These are phyloP conservation scores for Philereme vetulata DNA, from an alignment of 2,888 invertebrate genomes.

Conservation along the genomic window DNA sequence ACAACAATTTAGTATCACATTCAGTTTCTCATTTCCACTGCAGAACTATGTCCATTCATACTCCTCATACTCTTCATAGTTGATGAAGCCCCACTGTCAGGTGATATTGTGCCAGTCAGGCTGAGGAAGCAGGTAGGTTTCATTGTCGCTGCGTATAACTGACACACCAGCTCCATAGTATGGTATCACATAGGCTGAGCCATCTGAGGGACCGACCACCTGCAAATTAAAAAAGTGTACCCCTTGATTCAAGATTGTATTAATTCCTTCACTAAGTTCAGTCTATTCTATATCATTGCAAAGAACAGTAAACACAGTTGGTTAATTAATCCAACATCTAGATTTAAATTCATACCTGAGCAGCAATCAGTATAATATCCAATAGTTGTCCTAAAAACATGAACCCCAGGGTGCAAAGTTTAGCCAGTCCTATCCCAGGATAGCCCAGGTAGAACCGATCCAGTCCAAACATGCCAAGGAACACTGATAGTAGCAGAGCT, in stretches of 20 bases:
- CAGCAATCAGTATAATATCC: constrained; percentile 97
- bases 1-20: constrained; percentile 1
- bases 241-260: too few species aligned
- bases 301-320: too few species aligned
- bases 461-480: constrained; percentile 98
- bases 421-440: constrained; percentile 96
- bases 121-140: constrained; percentile 91
- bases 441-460: constrained; percentile 99
- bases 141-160: constrained; percentile 92
- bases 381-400: constrained; percentile 97
- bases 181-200: constrained; percentile 96
- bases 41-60: constrained; percentile 69
- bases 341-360: constrained; percentile 82
- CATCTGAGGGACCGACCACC: constrained; percentile 96
- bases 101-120: constrained; percentile 88
- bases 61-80: constrained; percentile 75
- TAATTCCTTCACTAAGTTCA: too few species aligned
- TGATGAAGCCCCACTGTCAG: constrained; percentile 81
- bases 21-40: neutral
- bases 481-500: constrained; percentile 95
- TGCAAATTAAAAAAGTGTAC: constrained; percentile 46
- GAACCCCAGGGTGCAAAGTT: constrained; percentile 97
- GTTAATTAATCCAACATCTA: too few species aligned
- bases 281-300: too few species aligned
- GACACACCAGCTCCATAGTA: constrained; percentile 95